Base-by-base conservation (phyloP, 2,888 invertebrate species). In the Philaethria dido region DNA sequence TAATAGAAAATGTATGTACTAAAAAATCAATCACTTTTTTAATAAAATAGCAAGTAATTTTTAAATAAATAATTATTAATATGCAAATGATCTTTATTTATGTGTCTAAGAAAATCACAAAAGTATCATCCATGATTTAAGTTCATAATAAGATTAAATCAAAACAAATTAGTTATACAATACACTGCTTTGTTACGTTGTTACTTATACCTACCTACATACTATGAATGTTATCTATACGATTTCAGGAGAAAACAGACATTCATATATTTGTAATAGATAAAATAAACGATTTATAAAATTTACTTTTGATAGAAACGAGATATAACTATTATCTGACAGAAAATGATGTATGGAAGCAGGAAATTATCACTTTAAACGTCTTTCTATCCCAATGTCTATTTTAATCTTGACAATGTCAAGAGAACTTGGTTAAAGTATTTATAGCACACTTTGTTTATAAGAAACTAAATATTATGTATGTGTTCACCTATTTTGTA, bases 261-360 rank as follows among this genome's bases (percentile, higher is more conserved):
- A 14, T n/a, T 47, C 8, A 3, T 50, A 16, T 29, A n/a, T 29
- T 22, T 42, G 22, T 11, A 22, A n/a, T 42, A 42, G 57, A 57
- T 22, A n/a, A 57, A 57, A 42, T 20, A 39, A 20, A 55, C 29
- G n/a, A n/a, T 4, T 42, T 42, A 22, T 57, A 42, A 22, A n/a
- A n/a, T n/a, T 1, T 42, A 57, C 42, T 57, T 57, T 42, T n/a
- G 14, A 57, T 11, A 39, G 42, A 57, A 14, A 16, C n/a, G 1
- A 57, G 39, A 61, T 61, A 48, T 39, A 29, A 16, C n/a, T n/a
- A n/a, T n/a, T 47, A 61, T 48, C n/a, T 36, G 61, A 61, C 61
- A 61, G 48, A 47, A 36, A 61, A 14, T 61, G 33, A 61, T 48
- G n/a, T 48, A 47, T 48, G 11, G 36, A 20, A 61, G 22, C 42